Evolutionary conservation across 2,888 invertebrate genomes (phyloP), one percentile per base, ranked within the genome.

Genomic region (Sarcophaga subvicina): DNA sequence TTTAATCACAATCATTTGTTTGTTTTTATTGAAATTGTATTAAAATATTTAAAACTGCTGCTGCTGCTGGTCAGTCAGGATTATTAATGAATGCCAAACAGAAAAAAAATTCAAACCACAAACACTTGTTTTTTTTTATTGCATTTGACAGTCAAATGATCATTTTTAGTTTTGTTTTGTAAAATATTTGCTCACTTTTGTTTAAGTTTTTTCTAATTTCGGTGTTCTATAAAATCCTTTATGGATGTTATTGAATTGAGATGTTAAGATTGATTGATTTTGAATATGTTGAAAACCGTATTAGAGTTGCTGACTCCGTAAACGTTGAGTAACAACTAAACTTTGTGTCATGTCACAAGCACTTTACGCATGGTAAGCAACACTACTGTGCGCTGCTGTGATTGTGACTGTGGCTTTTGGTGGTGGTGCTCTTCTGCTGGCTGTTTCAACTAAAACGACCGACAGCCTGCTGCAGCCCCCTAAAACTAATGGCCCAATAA

Each of bases 271-370:
- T 45, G 73, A 54, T 49, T 22, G 76, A 11, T 67, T 47, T 67
- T 69, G 25, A 54, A 20, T 49, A 69, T 70, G 27, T 20, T 25
- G 62, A 77, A 45, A 77, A 45, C 83, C 85, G 88, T 72, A 69
- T 81, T 84, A 83, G 86, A 88, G 88, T 88, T 87, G 92, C 91
- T 91, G 91, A 91, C 91, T 91, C 89, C 91, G 90, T 91, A 91
- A 91, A 90, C 90, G 91, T 90, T 90, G 90, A 89, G 88, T 90
- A 89, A 90, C 91, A 91, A 92, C 92, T 92, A 90, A 91, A 90
- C 89, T 91, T 91, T 91, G 91, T 90, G 90, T 75, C 83, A 77
- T 85, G 73, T 73, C 83, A 80, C 83, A 77, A 85, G 80, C 64
- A 77, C 83, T 85, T 85, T 83, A 88, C 85, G 85, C 87, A 88